Percentiles rank a stretch among this genome's conserved stretches.
Conservation (phyloP, 2,113 vertebrate species). For the Gallinago undulata region DNA sequence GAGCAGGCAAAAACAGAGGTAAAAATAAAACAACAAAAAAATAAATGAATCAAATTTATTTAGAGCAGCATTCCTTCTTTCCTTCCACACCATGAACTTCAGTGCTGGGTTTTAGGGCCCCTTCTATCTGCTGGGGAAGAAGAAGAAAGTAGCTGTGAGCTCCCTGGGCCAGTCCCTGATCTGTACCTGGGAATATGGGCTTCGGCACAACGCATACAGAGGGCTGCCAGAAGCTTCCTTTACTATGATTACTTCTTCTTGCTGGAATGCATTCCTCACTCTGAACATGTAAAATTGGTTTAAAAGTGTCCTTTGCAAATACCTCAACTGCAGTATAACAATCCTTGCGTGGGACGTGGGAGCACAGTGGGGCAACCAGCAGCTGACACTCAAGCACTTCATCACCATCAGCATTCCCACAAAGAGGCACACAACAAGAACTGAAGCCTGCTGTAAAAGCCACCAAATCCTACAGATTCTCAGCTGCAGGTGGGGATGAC, state of each 20-base stretch:
- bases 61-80: not conserved
- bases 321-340: not conserved
- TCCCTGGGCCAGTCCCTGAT: rapidly evolving
- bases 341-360: not conserved
- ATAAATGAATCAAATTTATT: not conserved
- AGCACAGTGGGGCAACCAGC: not conserved
- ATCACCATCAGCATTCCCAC: not conserved
- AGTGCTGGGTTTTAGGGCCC: not conserved
- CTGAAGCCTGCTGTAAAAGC: not conserved
- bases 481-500: not conserved
- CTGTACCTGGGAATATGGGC: not conserved
- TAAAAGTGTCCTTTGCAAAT: not conserved
- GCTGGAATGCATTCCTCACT: not conserved
- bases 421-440: not conserved
- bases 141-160: not conserved
- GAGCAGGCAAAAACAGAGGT: not conserved
- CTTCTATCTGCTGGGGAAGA: not conserved
- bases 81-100: not conserved
- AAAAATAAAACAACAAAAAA: not conserved
- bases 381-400: not conserved
- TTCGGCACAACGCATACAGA: rapidly evolving
- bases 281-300: not conserved
- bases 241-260: not conserved
- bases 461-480: not conserved
- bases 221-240: not conserved